Conservation (phyloP, 2,888 invertebrate genomes). For the Cataglyphis livida region DNA sequence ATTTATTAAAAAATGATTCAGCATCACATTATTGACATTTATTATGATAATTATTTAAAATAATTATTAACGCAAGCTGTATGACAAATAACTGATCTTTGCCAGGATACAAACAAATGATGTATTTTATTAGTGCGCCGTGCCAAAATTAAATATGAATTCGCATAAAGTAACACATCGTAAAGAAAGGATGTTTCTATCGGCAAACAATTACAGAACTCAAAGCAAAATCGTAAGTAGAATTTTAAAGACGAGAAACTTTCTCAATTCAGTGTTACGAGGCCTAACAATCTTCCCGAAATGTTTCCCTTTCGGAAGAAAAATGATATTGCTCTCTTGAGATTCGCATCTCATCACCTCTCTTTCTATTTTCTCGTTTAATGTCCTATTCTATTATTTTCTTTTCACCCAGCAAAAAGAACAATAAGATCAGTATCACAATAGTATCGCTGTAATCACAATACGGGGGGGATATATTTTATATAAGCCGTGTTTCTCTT, state of each 20-base stretch:
- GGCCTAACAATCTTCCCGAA: slow-evolving; percentile 32
- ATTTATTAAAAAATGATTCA: background rate
- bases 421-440: background rate
- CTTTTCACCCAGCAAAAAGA: slow-evolving; percentile 5
- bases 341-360: slow-evolving; percentile 30
- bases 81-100: background rate
- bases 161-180: background rate
- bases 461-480: background rate
- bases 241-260: slow-evolving; percentile 5
- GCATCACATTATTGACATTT: background rate
- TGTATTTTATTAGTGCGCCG: background rate
- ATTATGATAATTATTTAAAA: background rate
- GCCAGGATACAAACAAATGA: background rate
- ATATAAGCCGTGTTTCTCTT: background rate
- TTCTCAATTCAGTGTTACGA: slow-evolving; percentile 33
- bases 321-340: slow-evolving; percentile 18
- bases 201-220: background rate
- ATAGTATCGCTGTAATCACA: background rate
- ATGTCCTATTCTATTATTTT: slow-evolving; percentile 16
- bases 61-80: background rate
- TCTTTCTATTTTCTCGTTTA: slow-evolving; percentile 36
- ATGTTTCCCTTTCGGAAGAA: background rate
- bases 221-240: background rate
- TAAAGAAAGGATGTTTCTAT: background rate
- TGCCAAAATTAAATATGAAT: slow-evolving; percentile 5